phyloP scores from a whole-genome alignment of 2,113 vertebrate species.

The Callithrix jacchus region DNA sequence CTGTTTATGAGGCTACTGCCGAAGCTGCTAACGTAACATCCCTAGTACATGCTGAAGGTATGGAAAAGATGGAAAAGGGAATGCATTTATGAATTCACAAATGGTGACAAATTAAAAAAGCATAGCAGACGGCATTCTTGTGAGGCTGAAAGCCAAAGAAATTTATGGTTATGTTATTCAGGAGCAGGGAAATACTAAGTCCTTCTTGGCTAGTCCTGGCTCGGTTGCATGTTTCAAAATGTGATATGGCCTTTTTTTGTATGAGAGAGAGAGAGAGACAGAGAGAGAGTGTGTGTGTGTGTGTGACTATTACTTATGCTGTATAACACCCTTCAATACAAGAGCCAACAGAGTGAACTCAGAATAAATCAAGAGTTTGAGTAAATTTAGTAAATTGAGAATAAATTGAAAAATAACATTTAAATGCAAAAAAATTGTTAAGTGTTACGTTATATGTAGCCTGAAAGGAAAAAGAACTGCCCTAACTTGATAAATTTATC shows the following conservation, averaged over 20 bases:
- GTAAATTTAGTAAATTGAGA: background rate
- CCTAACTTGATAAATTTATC: background rate
- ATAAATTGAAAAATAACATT: conserved; percentile 5
- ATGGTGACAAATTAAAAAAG: background rate
- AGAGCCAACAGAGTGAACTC: background rate
- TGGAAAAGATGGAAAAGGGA: background rate
- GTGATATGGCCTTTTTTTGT: background rate
- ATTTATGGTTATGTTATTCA: background rate
- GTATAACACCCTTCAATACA: background rate
- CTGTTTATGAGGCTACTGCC: background rate
- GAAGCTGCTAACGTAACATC: background rate
- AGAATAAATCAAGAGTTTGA: background rate
- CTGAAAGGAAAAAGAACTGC: background rate
- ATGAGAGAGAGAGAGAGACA: too few species aligned
- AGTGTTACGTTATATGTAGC: background rate
- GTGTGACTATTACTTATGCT: conserved; percentile 14
- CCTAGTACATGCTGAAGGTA: background rate
- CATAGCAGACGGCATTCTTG: background rate
- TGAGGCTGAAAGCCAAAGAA: background rate
- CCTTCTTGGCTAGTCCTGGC: background rate
- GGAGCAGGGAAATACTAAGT: background rate
- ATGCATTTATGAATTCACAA: background rate
- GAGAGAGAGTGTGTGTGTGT: too few species aligned
- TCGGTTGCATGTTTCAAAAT: background rate
- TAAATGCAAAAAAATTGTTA: background rate